Percentiles rank a stretch among this genome's conserved stretches.
phyloP scores from a whole-genome alignment of 2,113 vertebrate species.

The western clawed frog (Xenopus tropicalis) region DNA sequence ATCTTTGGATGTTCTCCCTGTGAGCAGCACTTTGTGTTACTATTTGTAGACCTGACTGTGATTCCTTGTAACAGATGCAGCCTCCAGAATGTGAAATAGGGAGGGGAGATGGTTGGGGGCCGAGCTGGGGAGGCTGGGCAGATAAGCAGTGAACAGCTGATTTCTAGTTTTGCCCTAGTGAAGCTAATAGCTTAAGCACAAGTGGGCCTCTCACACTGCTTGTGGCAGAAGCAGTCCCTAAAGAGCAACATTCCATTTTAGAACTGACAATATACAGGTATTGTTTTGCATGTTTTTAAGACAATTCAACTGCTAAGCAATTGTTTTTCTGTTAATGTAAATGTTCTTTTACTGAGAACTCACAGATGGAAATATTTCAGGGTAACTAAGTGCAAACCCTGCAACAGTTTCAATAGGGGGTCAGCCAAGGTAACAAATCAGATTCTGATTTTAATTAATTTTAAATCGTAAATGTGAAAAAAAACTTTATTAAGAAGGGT shows the following conservation, averaged over 20 bases:
- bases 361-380: too few relatives aligned
- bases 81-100: constrained; percentile 66
- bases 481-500: too few relatives aligned
- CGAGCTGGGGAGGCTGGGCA: constrained; percentile 24
- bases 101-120: not conserved
- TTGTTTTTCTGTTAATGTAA: too few relatives aligned
- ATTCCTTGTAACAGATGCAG: constrained; percentile 89
- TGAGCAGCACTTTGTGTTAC: constrained; percentile 62
- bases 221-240: constrained; percentile 1
- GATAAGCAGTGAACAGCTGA: constrained; percentile 61
- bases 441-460: too few relatives aligned
- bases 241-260: constrained; percentile 44
- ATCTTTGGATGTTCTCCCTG: constrained; percentile 77
- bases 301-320: too few relatives aligned
- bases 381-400: too few relatives aligned
- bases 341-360: too few relatives aligned
- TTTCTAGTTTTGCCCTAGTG: constrained; percentile 46
- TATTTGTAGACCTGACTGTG: constrained; percentile 88
- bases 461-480: too few relatives aligned
- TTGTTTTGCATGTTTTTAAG: not conserved
- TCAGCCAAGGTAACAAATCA: too few relatives aligned
- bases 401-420: too few relatives aligned
- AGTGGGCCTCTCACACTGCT: constrained; percentile 35
- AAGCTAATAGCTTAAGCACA: constrained; percentile 55
- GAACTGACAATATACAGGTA: constrained; percentile 31